phyloP scores from a whole-genome alignment of 2,113 vertebrate species.

The Prolemur simus region DNA sequence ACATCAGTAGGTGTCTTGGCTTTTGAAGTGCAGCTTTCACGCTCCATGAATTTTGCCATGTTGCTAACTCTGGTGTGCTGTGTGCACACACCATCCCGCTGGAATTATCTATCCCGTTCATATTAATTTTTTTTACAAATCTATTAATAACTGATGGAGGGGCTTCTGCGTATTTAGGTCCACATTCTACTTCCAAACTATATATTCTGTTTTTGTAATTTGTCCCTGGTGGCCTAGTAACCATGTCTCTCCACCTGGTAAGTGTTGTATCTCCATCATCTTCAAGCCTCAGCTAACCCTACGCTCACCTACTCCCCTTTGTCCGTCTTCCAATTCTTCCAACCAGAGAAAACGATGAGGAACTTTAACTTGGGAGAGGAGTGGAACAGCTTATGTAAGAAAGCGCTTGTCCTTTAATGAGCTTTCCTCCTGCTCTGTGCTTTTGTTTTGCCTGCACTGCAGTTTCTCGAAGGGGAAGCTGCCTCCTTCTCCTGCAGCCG shows the following conservation, averaged over 20 bases:
- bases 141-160: too few relatives aligned
- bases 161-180: too few relatives aligned
- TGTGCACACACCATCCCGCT: too few relatives aligned
- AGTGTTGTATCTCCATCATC: constrained; percentile 99
- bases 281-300: constrained; percentile 99
- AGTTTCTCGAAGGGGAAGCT: not conserved
- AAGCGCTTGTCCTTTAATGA: constrained; percentile 16
- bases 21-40: too few relatives aligned
- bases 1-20: too few relatives aligned
- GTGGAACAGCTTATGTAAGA: not conserved
- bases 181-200: too few relatives aligned
- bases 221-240: constrained; percentile 94
- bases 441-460: not conserved
- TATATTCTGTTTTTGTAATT: too few relatives aligned
- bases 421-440: not conserved
- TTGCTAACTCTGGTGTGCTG: too few relatives aligned
- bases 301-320: constrained; percentile 98
- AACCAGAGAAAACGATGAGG: constrained; percentile 99
- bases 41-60: too few relatives aligned
- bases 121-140: too few relatives aligned
- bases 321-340: constrained; percentile 99
- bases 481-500: too few relatives aligned
- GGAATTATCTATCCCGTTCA: too few relatives aligned
- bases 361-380: constrained; percentile 89
- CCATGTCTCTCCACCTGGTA: constrained; percentile 99